These are phyloP conservation scores for Copidosoma aretas DNA, from an alignment of 2,888 invertebrate genomes.

Conservation along the genomic window DNA sequence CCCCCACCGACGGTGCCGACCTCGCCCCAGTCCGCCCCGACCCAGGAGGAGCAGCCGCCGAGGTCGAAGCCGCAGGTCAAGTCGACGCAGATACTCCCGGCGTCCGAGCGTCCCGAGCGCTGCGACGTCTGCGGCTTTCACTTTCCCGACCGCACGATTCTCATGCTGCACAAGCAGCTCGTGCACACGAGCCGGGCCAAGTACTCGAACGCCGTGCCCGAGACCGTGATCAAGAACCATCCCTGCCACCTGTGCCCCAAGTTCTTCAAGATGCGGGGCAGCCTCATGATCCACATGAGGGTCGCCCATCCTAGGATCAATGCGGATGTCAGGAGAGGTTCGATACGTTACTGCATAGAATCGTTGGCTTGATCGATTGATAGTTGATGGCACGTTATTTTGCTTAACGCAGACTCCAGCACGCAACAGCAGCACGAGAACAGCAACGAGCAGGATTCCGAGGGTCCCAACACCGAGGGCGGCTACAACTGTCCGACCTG, in stretches of 20 bases:
- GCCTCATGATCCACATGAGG: conserved; percentile 80
- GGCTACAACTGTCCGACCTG: conserved; percentile 60
- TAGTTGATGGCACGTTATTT: not conserved
- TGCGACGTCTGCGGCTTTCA: conserved; percentile 78
- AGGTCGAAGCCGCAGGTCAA: conserved; percentile 42
- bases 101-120: conserved; percentile 61
- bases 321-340: conserved; percentile 45
- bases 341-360: not conserved
- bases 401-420: not conserved
- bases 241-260: conserved; percentile 81
- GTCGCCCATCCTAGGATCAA: conserved; percentile 75
- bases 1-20: not conserved
- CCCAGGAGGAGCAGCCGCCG: not conserved
- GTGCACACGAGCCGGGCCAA: conserved; percentile 64
- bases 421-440: not conserved
- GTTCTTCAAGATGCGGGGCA: conserved; percentile 82
- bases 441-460: not conserved
- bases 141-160: conserved; percentile 74
- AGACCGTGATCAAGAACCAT: conserved; percentile 64
- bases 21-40: not conserved
- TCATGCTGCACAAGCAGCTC: conserved; percentile 77
- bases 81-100: conserved; percentile 49
- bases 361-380: not conserved
- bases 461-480: conserved; percentile 42
- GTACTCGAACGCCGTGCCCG: conserved; percentile 50